These are phyloP conservation scores for Castor canadensis DNA, from an alignment of 2,113 vertebrate species.

Conservation along the genomic window DNA sequence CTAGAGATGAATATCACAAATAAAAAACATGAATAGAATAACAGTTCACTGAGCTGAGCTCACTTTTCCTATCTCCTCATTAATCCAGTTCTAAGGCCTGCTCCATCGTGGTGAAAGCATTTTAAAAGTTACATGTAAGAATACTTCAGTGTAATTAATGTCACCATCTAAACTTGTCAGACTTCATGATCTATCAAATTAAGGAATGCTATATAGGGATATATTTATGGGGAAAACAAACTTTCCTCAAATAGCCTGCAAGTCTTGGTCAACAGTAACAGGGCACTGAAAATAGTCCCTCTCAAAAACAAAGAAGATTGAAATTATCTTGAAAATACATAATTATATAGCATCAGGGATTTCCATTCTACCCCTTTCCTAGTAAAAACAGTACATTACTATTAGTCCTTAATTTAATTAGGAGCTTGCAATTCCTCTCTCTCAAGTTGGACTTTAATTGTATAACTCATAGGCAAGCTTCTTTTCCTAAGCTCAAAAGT, in stretches of 20 bases:
- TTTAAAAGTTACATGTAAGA: conserved; percentile 37
- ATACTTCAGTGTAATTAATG: conserved; percentile 58
- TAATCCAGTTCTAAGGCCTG: conserved; percentile 35
- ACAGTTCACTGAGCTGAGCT: background rate
- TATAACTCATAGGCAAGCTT: background rate
- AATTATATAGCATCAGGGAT: background rate
- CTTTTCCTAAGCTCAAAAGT: background rate
- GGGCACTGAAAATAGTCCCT: background rate
- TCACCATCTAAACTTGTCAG: background rate
- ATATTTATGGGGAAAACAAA: background rate
- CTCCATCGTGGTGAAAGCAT: background rate
- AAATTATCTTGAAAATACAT: background rate
- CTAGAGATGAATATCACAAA: conserved; percentile 32
- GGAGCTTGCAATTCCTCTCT: background rate
- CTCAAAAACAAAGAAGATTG: background rate
- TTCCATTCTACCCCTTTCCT: background rate
- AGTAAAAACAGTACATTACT: background rate
- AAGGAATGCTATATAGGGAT: background rate
- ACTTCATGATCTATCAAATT: conserved; percentile 34
- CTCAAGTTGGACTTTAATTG: background rate
- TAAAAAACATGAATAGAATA: conserved; percentile 55
- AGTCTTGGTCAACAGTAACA: background rate
- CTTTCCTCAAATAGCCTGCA: background rate
- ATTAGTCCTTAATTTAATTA: background rate
- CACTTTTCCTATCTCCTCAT: conserved; percentile 33